These are phyloP conservation scores for Nipponacmea schrenckii DNA, from an alignment of 2,888 invertebrate species.

Conservation along the genomic window DNA sequence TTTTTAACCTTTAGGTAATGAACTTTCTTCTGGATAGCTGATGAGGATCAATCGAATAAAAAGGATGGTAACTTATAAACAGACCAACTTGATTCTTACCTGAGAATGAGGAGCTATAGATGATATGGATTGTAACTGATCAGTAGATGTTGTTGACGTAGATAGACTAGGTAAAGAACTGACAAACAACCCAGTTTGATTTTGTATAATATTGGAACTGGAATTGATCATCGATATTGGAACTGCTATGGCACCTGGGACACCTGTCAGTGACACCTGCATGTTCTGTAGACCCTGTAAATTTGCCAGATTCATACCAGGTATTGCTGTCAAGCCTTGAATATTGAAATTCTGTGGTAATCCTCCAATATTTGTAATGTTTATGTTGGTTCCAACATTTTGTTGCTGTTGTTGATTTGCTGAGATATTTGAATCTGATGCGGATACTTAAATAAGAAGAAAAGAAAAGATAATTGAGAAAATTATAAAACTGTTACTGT, in stretches of 20 bases:
- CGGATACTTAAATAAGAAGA: background rate
- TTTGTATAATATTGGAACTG: conserved; percentile 47
- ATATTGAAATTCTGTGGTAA: conserved; percentile 62
- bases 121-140: background rate
- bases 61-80: no score
- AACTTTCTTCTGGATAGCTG: no score
- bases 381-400: conserved; percentile 45
- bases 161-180: conserved; percentile 38
- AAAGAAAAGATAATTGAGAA: background rate
- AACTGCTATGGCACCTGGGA: conserved; percentile 80
- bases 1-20: no score
- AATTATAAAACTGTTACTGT: no score
- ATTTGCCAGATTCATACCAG: conserved; percentile 59
- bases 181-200: conserved; percentile 56
- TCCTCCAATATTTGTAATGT: conserved; percentile 54
- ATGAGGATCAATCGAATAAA: no score
- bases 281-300: conserved; percentile 58
- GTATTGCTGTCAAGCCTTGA: conserved; percentile 58
- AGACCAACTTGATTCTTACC: no score
- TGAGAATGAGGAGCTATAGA: no score
- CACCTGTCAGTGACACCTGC: conserved; percentile 44
- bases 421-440: background rate
- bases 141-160: conserved; percentile 17
- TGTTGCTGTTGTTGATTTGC: conserved; percentile 18
- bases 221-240: conserved; percentile 71